Conservation (phyloP, 2,797 vertebrate genomes). For the Lepus townsendii region DNA sequence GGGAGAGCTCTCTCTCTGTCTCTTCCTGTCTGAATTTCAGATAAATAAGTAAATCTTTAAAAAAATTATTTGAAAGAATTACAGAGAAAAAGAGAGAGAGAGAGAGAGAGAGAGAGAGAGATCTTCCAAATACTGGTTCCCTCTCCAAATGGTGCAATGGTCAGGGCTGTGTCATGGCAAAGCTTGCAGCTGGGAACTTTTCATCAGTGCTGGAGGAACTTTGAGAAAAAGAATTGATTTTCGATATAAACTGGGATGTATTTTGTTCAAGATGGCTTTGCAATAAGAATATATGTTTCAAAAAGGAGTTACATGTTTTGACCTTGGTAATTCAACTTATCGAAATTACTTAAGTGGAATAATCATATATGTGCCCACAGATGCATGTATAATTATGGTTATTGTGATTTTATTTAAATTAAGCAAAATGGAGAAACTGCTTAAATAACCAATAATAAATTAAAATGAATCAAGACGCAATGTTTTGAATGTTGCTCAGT, state of each 20-base stretch:
- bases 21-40: no score
- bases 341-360: background rate
- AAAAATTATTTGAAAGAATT: no score
- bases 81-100: no score
- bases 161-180: no score
- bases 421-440: background rate
- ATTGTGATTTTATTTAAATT: background rate
- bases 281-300: background rate
- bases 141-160: no score
- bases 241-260: background rate
- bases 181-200: no score
- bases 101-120: no score
- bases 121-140: no score
- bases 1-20: no score
- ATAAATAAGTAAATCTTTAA: no score
- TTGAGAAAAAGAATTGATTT: background rate
- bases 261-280: background rate
- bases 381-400: background rate
- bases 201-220: background rate
- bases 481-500: background rate
- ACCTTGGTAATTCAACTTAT: background rate
- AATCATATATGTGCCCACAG: background rate
- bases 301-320: background rate
- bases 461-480: background rate
- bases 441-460: background rate